Conservation (phyloP, 1,140 invertebrate genomes). For the Capitella teleta region DNA sequence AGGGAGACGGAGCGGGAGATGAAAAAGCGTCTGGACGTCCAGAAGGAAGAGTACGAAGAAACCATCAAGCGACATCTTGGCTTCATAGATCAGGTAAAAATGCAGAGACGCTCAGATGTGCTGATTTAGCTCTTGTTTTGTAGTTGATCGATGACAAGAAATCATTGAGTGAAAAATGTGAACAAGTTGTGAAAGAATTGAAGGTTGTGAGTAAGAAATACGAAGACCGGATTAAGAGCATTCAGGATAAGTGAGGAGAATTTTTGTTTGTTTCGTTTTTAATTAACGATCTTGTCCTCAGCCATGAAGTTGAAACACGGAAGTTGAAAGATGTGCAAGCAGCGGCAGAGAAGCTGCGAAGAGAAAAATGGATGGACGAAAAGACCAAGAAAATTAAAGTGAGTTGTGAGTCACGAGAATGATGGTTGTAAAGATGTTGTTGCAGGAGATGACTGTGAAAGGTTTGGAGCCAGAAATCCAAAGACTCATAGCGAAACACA, state of each 20-base stretch:
- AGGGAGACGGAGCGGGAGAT: conserved; percentile 41
- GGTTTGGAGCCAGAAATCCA: conserved; percentile 44
- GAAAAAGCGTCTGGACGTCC: conserved; percentile 32
- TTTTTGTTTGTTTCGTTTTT: not conserved
- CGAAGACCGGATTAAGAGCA: conserved; percentile 30
- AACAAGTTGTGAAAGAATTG: conserved; percentile 36
- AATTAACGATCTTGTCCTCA: conserved; percentile 9
- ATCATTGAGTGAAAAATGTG: conserved; percentile 37
- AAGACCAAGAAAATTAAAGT: conserved; percentile 45
- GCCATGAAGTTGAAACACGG: conserved; percentile 34
- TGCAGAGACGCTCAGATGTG: not conserved
- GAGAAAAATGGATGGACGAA: conserved; percentile 44
- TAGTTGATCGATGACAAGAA: conserved; percentile 44
- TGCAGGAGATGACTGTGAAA: conserved; percentile 43
- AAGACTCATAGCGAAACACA: conserved; percentile 41
- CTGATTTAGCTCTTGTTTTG: conserved; percentile 11
- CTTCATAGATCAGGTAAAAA: conserved; percentile 40
- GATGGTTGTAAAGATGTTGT: no score
- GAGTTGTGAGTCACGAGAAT: conserved; percentile 1
- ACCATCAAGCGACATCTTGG: conserved; percentile 40
- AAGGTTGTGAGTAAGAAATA: conserved; percentile 40
- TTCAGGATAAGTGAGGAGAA: conserved; percentile 25
- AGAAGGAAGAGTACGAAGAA: conserved; percentile 42
- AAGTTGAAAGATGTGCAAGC: conserved; percentile 40
- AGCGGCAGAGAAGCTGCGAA: conserved; percentile 39